phyloP scores from a whole-genome alignment of 2,113 vertebrate genomes.

The Platysternon megacephalum region DNA sequence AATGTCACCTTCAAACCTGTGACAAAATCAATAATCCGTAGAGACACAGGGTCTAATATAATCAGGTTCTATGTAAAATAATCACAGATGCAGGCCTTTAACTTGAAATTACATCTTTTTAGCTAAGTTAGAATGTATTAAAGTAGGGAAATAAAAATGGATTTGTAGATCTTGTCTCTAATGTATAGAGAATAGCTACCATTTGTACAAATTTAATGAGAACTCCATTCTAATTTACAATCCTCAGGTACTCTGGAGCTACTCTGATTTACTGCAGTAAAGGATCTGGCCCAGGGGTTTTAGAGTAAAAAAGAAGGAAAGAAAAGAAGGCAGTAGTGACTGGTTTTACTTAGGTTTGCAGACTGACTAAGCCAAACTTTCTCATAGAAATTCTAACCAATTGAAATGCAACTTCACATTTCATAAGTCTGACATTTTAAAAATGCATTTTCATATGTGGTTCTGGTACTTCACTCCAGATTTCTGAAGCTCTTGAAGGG shows the following conservation, averaged over 20 bases:
- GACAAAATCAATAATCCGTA: conserved; percentile 21
- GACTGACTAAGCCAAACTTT: no score
- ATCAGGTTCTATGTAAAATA: background rate
- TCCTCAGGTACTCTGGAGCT: no score
- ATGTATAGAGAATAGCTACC: background rate
- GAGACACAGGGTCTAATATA: background rate
- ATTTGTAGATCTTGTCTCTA: background rate
- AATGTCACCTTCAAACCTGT: background rate
- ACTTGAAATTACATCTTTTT: background rate
- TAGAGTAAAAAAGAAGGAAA: no score
- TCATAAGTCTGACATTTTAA: no score
- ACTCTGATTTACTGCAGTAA: background rate
- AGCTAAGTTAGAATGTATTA: background rate
- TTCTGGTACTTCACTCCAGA: no score
- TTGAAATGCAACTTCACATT: no score
- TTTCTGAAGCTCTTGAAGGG: no score
- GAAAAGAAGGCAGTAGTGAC: no score
- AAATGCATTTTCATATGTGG: no score
- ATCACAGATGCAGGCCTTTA: background rate
- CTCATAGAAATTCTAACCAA: no score
- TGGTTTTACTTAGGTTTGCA: no score
- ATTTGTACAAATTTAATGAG: background rate
- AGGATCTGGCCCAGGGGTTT: no score
- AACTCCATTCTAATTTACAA: background rate
- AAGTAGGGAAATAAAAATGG: background rate